Evolutionary conservation across 2,888 invertebrate species (phyloP), one percentile per base, ranked within the genome.

Genomic region (Cheilosia pagana): DNA sequence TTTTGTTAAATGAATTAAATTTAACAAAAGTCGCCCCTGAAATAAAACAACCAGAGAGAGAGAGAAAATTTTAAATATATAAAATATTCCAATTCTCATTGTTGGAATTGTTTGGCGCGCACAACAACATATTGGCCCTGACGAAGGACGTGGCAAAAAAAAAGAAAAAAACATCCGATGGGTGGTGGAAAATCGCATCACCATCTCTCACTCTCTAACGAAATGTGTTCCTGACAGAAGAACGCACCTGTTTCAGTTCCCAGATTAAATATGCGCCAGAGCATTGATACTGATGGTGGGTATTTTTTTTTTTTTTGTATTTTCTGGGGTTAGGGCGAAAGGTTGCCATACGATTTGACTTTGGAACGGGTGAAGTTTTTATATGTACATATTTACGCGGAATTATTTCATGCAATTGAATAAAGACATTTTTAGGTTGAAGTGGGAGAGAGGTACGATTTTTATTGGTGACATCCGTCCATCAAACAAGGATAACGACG

Each of bases 1-100:
- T 79, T 85, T 85, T 76, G 67, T 59, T 81, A 76, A 85, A 79
- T 81, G 75, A 85, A 85, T 85, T 81, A 65, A 85, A 79, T 85
- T 79, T 67, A 76, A 71, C 60, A 62, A 76, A 76, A 81, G 31
- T 55, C 79, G 25, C 41, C 59, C 78, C 78, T 48, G 19, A 16
- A 48, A 55, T 35, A 48, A 19, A 28, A 25, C 52, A 53, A 31
- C 45, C 50, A 50, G 57, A 71, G 21, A 39, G 45, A 35, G 12
- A 39, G 68, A 57, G 50, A 60, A 50, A 50, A 76, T 75, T 81
- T 81, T 71, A 76, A 85, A 75, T 81, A 85, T 81, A 79, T 72
- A 78, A 81, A 81, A 81, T 71, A 81, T 85, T 79, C 60, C 75
- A 70, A 75, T 85, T 75, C 79, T 60, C 83, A 79, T 79, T 85